These are phyloP conservation scores for Wasmannia auropunctata DNA, from an alignment of 1,140 invertebrate species.

Conservation along the genomic window DNA sequence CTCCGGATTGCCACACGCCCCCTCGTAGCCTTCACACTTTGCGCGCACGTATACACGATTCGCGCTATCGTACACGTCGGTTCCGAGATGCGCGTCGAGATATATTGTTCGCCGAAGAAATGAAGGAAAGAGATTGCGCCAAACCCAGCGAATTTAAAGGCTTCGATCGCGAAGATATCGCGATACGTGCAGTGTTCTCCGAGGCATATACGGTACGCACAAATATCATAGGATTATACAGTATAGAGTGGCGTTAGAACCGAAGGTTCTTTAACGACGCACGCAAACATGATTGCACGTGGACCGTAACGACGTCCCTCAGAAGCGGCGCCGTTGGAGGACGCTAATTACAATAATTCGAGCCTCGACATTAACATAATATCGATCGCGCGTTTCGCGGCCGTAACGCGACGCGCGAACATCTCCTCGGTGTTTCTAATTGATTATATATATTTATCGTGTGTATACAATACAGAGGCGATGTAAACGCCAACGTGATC, in stretches of 20 bases:
- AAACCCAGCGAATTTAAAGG: background rate
- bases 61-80: conserved; percentile 7
- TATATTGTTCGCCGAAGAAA: background rate
- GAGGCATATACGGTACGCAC: background rate
- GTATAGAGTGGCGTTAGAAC: background rate
- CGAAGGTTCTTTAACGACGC: background rate
- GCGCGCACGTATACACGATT: conserved; percentile 31
- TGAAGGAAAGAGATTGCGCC: background rate
- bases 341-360: background rate
- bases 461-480: background rate
- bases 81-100: conserved; percentile 8
- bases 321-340: background rate
- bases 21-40: conserved; percentile 46
- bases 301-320: background rate
- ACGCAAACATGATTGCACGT: background rate
- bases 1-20: conserved; percentile 50
- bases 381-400: background rate
- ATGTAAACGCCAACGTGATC: conserved; percentile 9
- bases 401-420: background rate
- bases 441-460: background rate
- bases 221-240: background rate
- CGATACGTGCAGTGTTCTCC: background rate
- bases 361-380: background rate
- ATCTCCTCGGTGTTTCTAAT: background rate
- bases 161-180: background rate